Percentiles rank a stretch among this genome's conserved stretches.
These are phyloP conservation scores for Cephalopholis sonnerati DNA, from an alignment of 2,113 vertebrate genomes.

Conservation along the genomic window DNA sequence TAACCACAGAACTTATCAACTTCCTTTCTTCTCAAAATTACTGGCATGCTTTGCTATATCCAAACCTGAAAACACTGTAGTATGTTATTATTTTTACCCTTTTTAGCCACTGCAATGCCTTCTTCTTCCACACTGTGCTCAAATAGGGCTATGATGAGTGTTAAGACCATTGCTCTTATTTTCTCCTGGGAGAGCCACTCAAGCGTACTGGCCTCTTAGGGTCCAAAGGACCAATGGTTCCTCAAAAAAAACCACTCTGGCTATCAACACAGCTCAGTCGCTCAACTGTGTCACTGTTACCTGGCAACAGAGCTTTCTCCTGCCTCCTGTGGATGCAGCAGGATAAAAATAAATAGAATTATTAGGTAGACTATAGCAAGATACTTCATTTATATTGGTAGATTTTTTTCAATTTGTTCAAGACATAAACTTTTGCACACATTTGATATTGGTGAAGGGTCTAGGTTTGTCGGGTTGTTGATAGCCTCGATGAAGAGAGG, in stretches of 20 bases:
- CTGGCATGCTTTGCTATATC: background rate
- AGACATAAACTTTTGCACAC: background rate
- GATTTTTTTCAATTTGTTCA: background rate
- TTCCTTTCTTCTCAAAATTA: no score
- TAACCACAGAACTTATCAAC: no score
- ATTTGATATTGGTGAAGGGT: background rate
- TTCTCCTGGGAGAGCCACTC: conserved; percentile 43
- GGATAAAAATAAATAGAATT: background rate
- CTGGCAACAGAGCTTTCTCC: conserved; percentile 66
- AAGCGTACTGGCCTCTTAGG: conserved; percentile 4
- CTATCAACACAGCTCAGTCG: conserved; percentile 15
- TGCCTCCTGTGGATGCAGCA: background rate
- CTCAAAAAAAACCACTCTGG: conserved; percentile 14
- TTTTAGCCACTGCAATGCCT: background rate
- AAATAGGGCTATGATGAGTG: background rate
- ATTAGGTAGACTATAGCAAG: background rate
- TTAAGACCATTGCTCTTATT: background rate
- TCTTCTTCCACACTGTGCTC: background rate
- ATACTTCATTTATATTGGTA: background rate
- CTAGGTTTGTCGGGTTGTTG: background rate
- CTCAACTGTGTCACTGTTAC: conserved; percentile 61
- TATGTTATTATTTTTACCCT: background rate
- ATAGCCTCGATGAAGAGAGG: background rate
- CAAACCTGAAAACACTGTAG: background rate
- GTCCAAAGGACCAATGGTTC: conserved; percentile 21